Conservation (phyloP, 1,140 invertebrate species). For the Apis cerana region DNA sequence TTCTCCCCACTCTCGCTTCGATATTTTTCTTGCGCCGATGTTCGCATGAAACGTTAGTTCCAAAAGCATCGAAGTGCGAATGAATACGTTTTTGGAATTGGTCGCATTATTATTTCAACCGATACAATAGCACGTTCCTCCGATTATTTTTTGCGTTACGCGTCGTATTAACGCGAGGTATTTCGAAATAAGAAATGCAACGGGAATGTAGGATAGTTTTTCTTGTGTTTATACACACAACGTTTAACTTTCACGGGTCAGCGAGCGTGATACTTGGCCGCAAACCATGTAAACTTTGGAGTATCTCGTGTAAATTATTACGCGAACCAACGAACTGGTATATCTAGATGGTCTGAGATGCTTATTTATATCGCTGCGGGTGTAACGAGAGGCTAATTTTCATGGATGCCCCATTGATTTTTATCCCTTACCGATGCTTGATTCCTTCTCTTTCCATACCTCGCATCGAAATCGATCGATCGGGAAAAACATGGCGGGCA, state of each 20-base stretch:
- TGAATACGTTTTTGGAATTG: not conserved
- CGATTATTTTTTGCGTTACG: not conserved
- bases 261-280: conserved; percentile 8
- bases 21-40: not conserved
- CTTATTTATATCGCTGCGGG: not conserved
- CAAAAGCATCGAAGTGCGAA: not conserved
- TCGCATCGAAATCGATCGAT: not conserved
- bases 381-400: conserved; percentile 12
- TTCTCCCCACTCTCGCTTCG: not conserved
- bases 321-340: not conserved
- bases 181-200: not conserved
- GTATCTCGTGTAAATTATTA: conserved; percentile 25
- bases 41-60: not conserved
- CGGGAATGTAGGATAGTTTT: not conserved
- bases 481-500: not conserved
- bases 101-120: too few species aligned
- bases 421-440: not conserved
- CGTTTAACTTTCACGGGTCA: conserved; percentile 8
- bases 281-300: not conserved
- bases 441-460: too few species aligned
- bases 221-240: not conserved
- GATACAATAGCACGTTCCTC: not conserved
- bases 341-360: not conserved
- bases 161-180: not conserved
- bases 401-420: not conserved